Evolutionary conservation across 1,140 invertebrate genomes (phyloP).

Genomic region (Zaprionus taronus): DNA sequence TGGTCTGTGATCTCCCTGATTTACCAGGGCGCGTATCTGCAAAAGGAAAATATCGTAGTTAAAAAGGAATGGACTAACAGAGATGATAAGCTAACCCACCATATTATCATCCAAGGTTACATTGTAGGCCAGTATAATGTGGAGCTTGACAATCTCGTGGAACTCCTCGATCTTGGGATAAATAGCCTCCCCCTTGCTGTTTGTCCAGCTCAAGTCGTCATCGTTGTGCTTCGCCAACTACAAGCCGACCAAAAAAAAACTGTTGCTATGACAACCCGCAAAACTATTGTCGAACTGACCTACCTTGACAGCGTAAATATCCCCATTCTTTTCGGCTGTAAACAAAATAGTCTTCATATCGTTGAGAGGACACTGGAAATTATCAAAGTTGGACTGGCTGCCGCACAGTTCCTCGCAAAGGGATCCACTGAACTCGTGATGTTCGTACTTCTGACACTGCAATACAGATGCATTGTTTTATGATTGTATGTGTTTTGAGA

Average conservation of each 20-base stretch:
- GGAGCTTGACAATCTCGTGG: constrained; percentile 77
- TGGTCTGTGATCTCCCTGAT: constrained; percentile 79
- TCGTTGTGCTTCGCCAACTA: constrained; percentile 72
- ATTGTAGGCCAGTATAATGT: constrained; percentile 79
- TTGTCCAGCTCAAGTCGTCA: constrained; percentile 74
- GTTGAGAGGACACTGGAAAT: constrained; percentile 74
- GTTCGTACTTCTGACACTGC: constrained; percentile 73
- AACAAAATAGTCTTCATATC: constrained; percentile 76
- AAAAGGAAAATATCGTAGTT: neutral
- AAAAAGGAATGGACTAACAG: neutral
- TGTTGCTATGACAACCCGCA: constrained; percentile 35
- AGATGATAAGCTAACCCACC: constrained; percentile 37
- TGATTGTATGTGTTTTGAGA: neutral
- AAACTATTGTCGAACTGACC: constrained; percentile 43
- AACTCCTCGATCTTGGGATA: constrained; percentile 81
- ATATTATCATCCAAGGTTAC: constrained; percentile 82
- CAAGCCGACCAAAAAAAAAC: neutral
- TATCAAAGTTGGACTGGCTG: constrained; percentile 59
- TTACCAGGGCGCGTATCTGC: constrained; percentile 72
- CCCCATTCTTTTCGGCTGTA: constrained; percentile 77
- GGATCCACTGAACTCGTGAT: constrained; percentile 73
- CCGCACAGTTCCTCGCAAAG: constrained; percentile 76
- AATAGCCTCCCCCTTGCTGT: constrained; percentile 61
- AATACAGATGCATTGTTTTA: neutral
- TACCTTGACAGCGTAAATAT: constrained; percentile 78